Conservation (phyloP, 1,140 invertebrate species). For the Sycophila sp. region DNA sequence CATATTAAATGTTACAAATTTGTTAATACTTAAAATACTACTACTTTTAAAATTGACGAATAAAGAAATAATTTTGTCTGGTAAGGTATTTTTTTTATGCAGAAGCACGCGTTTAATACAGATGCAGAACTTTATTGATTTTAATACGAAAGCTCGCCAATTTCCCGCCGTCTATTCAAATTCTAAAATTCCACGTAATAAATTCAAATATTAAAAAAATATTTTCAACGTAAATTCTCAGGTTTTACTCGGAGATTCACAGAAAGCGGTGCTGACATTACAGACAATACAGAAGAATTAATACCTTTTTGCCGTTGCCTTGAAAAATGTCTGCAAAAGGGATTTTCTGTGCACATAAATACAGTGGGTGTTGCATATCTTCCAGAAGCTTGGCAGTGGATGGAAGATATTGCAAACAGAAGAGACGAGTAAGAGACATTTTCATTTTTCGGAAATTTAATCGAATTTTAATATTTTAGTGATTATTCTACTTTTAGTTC, state of each 20-base stretch:
- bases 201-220: not conserved
- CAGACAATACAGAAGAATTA: constrained; percentile 60
- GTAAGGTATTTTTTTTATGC: not conserved
- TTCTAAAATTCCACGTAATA: not conserved
- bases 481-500: constrained; percentile 45
- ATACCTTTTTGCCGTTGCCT: constrained; percentile 62
- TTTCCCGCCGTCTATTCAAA: not conserved
- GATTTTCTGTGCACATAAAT: constrained; percentile 54
- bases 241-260: constrained; percentile 62
- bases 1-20: constrained; percentile 7
- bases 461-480: not conserved
- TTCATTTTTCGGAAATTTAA: not conserved
- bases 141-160: no score
- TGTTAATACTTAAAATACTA: constrained; percentile 22
- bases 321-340: constrained; percentile 67
- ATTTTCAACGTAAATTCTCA: constrained; percentile 43
- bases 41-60: not conserved
- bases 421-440: constrained; percentile 50
- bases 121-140: not conserved
- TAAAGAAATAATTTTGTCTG: not conserved
- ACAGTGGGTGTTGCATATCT: constrained; percentile 57
- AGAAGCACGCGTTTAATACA: not conserved
- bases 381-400: constrained; percentile 66
- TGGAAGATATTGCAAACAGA: constrained; percentile 59
- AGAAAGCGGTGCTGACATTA: constrained; percentile 55